phyloP scores from a whole-genome alignment of 1,140 invertebrate species.

The Bombus ignitus region DNA sequence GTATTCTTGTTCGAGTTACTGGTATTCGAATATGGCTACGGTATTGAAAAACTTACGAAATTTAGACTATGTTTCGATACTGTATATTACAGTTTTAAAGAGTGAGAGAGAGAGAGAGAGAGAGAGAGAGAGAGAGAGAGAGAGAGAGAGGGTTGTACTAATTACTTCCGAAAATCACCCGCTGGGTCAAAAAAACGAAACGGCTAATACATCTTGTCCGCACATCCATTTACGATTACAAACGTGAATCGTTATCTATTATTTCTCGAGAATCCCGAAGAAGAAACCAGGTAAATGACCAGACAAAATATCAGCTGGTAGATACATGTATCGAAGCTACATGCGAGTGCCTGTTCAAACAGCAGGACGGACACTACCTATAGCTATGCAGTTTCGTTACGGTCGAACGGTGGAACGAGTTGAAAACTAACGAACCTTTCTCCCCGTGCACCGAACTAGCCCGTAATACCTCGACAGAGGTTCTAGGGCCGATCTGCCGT shows the following conservation, averaged over 20 bases:
- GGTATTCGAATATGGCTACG: no score
- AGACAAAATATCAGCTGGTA: conserved; percentile 34
- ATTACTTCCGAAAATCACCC: no score
- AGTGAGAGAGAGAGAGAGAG: no score
- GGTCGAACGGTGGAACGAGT: conserved; percentile 40
- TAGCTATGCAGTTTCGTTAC: conserved; percentile 63
- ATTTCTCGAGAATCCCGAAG: background rate
- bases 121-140: no score
- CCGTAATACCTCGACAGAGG: background rate
- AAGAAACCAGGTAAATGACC: background rate
- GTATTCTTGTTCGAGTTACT: no score
- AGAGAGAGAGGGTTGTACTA: no score
- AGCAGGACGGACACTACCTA: conserved; percentile 55
- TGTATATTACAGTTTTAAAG: no score
- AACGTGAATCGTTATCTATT: conserved; percentile 5
- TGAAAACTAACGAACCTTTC: conserved; percentile 42
- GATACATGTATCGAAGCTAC: background rate
- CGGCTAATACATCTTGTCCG: no score
- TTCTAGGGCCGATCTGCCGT: background rate
- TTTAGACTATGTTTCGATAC: no score
- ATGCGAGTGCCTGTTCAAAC: conserved; percentile 65
- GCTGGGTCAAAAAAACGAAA: no score
- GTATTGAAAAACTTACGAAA: no score
- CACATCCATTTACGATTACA: background rate
- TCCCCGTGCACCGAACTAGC: background rate